Conservation (phyloP, 2,888 invertebrate species). For the Idaea biselata region DNA sequence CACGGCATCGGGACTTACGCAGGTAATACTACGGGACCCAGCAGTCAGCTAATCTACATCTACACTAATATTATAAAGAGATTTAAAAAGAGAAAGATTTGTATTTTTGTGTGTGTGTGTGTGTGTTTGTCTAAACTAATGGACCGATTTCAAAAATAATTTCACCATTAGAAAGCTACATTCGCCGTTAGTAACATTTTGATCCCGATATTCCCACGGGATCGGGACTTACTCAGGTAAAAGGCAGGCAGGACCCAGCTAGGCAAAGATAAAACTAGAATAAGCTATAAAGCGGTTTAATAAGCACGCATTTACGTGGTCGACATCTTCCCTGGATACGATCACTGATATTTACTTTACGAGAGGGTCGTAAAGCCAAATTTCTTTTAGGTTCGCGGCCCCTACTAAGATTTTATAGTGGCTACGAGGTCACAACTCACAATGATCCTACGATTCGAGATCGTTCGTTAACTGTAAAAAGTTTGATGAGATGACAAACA, state of each 20-base stretch:
- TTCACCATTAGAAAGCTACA: too few species aligned
- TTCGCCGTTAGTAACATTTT: too few species aligned
- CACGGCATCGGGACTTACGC: too few species aligned
- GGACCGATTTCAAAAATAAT: too few species aligned
- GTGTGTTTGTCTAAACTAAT: too few species aligned
- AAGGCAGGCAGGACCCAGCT: conserved; percentile 39
- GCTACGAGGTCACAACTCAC: conserved; percentile 28
- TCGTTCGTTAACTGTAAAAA: conserved; percentile 27
- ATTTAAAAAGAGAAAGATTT: too few species aligned
- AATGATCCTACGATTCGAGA: conserved; percentile 21
- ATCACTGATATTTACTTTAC: conserved; percentile 64
- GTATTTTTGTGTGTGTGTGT: too few species aligned
- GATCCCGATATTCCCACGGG: too few species aligned
- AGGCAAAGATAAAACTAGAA: conserved; percentile 48
- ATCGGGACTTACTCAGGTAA: too few species aligned
- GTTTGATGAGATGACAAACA: conserved; percentile 26
- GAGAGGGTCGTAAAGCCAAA: conserved; percentile 52
- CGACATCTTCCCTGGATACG: conserved; percentile 49
- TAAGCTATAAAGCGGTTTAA: conserved; percentile 60
- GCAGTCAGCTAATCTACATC: too few species aligned
- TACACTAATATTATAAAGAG: too few species aligned
- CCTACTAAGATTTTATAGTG: conserved; percentile 34
- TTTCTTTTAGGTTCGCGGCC: conserved; percentile 39
- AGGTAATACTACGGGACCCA: conserved; percentile 30
- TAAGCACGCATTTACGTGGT: conserved; percentile 51